Evolutionary conservation across 2,113 vertebrate species (phyloP), one percentile per base, ranked within the genome.

Genomic region (Peromyscus leucopus): DNA sequence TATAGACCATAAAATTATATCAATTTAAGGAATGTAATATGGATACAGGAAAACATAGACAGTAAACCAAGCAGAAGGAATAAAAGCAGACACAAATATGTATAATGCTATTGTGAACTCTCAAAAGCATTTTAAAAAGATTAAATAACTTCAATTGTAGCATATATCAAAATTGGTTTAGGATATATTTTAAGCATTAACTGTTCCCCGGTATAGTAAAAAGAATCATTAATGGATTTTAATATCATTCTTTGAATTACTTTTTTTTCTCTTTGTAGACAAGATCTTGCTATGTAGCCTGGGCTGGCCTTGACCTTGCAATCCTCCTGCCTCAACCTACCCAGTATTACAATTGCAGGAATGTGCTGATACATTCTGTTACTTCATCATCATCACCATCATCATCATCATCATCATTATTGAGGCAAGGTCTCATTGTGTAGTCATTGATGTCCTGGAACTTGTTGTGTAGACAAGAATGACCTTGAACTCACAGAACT

Each of bases 11-110:
- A 71, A 91, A 91, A 46, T 67, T 57, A 85, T 80, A 36, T 39
- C 55, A 86, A 74, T 83, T 94, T 63, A 94, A 87, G 39, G 36
- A 93, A 76, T 93, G 28, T 86, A 36, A 89, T 92, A 42, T 83
- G 12, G 15, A 19, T 72, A 57, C 21, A 57, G 67, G 88, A 84
- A 89, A 89, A 94, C 24, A 75, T 26, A 71, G 80, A 82, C 80
- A 63, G 39, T 80, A 31, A 85, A 74, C 76, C 51, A 96, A 93
- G 67, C 75, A 71, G 69, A 91, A 91, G 19, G 78, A 89, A 92
- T 28, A 89, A 90, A 94, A 85, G 15, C 42, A 92, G 55, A 96
- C 36, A 89, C 71, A 89, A 75, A 83, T 76, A 63, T 83, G 86
- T 91, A 93, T 51, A 55, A 31, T 82, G 15, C 4, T n/a, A n/a